Base-by-base conservation (phyloP, 2,797 vertebrate genomes). In the Ctenochaetus hawaiiensis region DNA sequence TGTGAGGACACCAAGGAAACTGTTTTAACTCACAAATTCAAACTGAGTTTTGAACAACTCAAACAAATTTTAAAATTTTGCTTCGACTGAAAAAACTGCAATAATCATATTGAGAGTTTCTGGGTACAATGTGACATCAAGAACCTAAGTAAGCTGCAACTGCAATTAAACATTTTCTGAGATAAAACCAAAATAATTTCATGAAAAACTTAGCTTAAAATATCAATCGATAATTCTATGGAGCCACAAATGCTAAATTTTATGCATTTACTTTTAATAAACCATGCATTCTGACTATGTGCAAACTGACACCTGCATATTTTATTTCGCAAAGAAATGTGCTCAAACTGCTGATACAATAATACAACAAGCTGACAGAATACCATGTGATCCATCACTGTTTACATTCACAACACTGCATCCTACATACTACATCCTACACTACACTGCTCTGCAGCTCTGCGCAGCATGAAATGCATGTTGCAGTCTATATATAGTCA, bases 401-500 rank as follows among this genome's bases (percentile, higher is more conserved):
- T 84, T 72, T 66, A 78, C 12, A 2, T 75, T 81, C 61, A 37
- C 56, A 69, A 53, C 67, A 11, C 75, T 69, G 41, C 65, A 54
- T 73, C 76, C 85, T 48, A 72, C 66, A 78, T 54, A 39, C 48
- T 30, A 26, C 78, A 78, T 66, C 78, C 78, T 67, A 52, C 77
- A 67, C 73, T 8, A 59, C 67, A 44, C 47, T 48, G 17, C 56
- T 84, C 47, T n/a, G 6, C 79, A 62, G 75, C 78, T 84, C 58
- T 18, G 48, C n/a, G 53, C 72, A 75, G 67, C 75, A 45, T 49
- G 41, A 53, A 72, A 78, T 68, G 58, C 68, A 63, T 63, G 70
- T 72, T 79, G 30, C 49, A 1, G 30, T 86, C 83, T 92, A 89
- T 88, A 91, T 91, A 91, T 89, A 92, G 87, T 56, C 56, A 4